Evolutionary conservation across 2,113 vertebrate species (phyloP).

Genomic region (Paramormyrops kingsleyae): DNA sequence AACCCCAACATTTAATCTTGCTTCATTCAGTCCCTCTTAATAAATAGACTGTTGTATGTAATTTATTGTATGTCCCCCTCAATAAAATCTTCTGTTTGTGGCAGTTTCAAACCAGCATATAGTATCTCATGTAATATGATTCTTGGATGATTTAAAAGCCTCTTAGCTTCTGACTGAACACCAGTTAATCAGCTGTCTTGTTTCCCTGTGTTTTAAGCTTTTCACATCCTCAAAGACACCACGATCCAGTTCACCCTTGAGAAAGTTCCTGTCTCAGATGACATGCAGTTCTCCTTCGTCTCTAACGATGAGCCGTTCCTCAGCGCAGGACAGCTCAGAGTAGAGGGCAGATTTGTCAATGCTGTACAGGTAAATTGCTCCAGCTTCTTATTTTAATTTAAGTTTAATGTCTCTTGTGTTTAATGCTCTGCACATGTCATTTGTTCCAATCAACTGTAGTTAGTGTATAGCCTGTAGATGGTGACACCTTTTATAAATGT

Average conservation of each 20-base stretch:
- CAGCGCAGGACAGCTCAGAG: constrained; percentile 72
- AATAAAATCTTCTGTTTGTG: not conserved
- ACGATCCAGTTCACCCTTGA: constrained; percentile 90
- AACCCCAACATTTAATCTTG: not conserved
- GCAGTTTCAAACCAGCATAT: not conserved
- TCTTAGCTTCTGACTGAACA: not conserved
- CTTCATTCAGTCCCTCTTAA: not conserved
- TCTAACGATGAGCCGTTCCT: constrained; percentile 64
- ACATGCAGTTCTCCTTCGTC: constrained; percentile 61
- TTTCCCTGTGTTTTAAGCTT: constrained; percentile 62
- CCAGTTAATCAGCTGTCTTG: not conserved
- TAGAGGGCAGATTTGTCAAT: constrained; percentile 88
- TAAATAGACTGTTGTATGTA: not conserved
- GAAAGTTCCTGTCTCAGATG: constrained; percentile 73
- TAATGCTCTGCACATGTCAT: not conserved
- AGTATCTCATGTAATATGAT: not conserved
- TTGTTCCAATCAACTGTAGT: not conserved
- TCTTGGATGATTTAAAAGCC: not conserved
- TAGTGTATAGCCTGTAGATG: not conserved
- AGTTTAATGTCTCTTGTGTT: constrained; percentile 7
- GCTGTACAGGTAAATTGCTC: constrained; percentile 75
- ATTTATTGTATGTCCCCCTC: not conserved
- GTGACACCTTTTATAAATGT: not conserved
- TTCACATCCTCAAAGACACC: constrained; percentile 92
- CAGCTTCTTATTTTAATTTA: not conserved